Evolutionary conservation across 2,888 invertebrate species (phyloP).

Genomic region (Liopterus haemorrhoidalis): DNA sequence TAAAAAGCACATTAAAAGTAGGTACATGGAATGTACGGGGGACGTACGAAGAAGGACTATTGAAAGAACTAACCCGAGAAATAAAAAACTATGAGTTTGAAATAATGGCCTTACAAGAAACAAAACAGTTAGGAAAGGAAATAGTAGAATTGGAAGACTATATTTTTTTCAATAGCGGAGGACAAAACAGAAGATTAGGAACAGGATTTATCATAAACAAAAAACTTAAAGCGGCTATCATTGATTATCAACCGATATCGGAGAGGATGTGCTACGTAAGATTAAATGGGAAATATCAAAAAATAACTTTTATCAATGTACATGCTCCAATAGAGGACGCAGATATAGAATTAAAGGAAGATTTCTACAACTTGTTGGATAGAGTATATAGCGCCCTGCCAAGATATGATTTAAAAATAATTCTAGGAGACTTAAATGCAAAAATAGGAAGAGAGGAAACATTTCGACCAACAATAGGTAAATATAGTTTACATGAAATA

Average conservation of each 20-base stretch:
- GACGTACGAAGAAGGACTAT: background rate
- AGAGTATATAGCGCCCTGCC: no score
- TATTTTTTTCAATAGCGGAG: constrained; percentile 9
- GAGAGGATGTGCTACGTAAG: no score
- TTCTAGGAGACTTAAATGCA: no score
- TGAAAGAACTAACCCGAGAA: constrained; percentile 3
- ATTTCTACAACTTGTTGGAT: no score
- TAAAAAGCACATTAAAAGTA: background rate
- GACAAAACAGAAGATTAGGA: constrained; percentile 1
- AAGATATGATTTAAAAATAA: no score
- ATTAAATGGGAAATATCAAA: no score
- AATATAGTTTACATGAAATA: no score
- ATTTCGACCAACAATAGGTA: no score
- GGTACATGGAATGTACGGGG: constrained; percentile 1
- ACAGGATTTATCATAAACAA: constrained; percentile 8
- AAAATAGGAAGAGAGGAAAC: no score
- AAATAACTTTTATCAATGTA: no score
- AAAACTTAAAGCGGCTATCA: constrained; percentile 7
- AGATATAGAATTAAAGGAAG: no score
- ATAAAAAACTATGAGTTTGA: background rate
- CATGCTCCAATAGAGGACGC: no score
- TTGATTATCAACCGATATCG: constrained; percentile 23
- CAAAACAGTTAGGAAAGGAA: constrained; percentile 8
- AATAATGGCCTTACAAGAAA: constrained; percentile 5
- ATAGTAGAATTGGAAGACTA: constrained; percentile 2